Conservation (phyloP, 2,888 invertebrate species). For the Erebia ligea region DNA sequence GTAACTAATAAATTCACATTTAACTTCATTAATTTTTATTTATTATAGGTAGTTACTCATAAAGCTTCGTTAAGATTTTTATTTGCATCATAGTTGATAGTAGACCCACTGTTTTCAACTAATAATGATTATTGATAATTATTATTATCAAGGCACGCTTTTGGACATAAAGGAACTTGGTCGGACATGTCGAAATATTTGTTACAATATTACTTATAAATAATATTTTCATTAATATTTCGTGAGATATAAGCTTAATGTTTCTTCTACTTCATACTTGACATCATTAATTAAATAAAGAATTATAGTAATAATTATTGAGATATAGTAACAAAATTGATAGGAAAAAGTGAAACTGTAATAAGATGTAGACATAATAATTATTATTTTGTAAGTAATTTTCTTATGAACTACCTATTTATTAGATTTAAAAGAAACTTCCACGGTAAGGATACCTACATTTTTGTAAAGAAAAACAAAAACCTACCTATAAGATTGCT, state of each 20-base stretch:
- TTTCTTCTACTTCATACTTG: conserved; percentile 4
- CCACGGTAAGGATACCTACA: neutral
- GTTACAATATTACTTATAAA: conserved; percentile 14
- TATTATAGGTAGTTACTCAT: neutral
- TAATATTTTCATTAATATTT: conserved; percentile 11
- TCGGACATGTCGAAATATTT: conserved; percentile 47
- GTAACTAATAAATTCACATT: neutral
- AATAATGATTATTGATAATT: conserved; percentile 16
- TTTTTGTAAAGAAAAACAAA: neutral
- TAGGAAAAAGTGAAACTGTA: neutral
- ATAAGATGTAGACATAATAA: neutral
- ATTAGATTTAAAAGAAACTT: neutral
- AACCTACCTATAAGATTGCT: neutral
- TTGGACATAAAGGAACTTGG: conserved; percentile 57
- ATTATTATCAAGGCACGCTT: conserved; percentile 55
- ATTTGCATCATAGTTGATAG: neutral
- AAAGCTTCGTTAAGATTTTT: neutral
- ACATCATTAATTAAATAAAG: neutral
- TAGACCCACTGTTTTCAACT: conserved; percentile 26
- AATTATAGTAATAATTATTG: neutral
- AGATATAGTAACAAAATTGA: conserved; percentile 12
- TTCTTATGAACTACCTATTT: neutral
- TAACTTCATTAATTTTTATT: neutral
- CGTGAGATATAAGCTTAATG: conserved; percentile 7
- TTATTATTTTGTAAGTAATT: neutral